Percentiles rank a stretch among this genome's conserved stretches.
phyloP scores from a whole-genome alignment of 2,797 vertebrate genomes.

The Lithobates pipiens region DNA sequence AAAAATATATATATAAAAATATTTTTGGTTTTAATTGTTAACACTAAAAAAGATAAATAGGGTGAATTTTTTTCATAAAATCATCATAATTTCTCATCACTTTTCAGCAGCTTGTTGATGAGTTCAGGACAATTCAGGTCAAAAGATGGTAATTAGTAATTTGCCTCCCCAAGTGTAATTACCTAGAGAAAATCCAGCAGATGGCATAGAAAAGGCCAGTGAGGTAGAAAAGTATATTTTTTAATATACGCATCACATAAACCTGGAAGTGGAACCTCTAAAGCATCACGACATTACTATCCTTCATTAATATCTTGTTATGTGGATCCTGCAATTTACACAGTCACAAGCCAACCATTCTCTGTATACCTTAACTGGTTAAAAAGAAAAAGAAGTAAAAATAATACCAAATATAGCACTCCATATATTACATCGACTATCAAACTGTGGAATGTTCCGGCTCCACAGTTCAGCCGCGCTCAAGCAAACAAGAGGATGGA shows the following conservation, averaged over 20 bases:
- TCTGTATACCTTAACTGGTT: not conserved
- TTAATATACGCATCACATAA: not conserved
- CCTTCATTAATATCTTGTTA: not conserved
- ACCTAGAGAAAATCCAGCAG: constrained; percentile 27
- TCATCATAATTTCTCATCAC: not conserved
- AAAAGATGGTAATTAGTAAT: not conserved
- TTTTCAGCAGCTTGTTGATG: not conserved
- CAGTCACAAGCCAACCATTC: not conserved
- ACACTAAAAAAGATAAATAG: not conserved
- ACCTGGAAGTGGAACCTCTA: not conserved
- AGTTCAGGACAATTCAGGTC: not conserved
- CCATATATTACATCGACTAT: not conserved
- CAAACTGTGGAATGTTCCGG: constrained; percentile 18
- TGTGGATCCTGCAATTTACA: not conserved
- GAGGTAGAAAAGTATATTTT: constrained; percentile 20
- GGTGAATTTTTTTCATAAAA: not conserved
- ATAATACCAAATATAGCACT: not conserved
- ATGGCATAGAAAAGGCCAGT: constrained; percentile 32
- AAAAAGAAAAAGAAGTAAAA: not conserved
- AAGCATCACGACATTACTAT: not conserved
- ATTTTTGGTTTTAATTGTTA: not conserved
- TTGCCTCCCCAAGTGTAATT: constrained; percentile 11
- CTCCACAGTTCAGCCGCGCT: constrained; percentile 59
- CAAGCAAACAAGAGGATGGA: constrained; percentile 62
- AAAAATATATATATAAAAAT: not conserved